Evolutionary conservation across 1,140 invertebrate genomes (phyloP).

Genomic region (Listronotus bonariensis): DNA sequence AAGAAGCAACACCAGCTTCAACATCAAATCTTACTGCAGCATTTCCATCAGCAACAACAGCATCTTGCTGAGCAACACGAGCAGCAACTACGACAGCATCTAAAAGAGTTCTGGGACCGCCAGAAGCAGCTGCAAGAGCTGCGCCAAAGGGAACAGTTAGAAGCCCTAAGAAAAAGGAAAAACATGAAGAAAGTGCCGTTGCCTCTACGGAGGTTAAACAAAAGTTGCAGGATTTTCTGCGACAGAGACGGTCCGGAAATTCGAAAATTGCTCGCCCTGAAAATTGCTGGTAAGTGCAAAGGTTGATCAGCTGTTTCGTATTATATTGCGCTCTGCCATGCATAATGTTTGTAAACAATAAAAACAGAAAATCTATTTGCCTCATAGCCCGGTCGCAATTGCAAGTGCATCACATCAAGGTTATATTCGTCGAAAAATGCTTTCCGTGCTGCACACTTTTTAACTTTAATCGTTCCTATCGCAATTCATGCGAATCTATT

Average conservation of each 20-base stretch:
- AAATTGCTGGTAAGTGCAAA: slow-evolving; percentile 54
- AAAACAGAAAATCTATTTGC: slow-evolving; percentile 10
- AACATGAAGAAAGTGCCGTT: slow-evolving; percentile 91
- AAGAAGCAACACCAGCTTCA: slow-evolving; percentile 77
- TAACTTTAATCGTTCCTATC: slow-evolving; percentile 7
- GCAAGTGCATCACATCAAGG: slow-evolving; percentile 10
- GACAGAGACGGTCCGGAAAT: slow-evolving; percentile 51
- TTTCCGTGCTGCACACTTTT: slow-evolving; percentile 14
- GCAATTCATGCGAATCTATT: slow-evolving; percentile 11
- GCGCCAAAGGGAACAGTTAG: slow-evolving; percentile 77
- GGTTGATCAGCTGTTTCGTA: slow-evolving; percentile 40
- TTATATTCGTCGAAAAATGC: slow-evolving; percentile 11
- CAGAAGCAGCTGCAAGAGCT: slow-evolving; percentile 72
- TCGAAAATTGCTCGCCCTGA: slow-evolving; percentile 61
- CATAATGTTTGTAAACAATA: slow-evolving; percentile 43
- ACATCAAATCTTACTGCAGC: slow-evolving; percentile 70
- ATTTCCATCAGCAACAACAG: slow-evolving; percentile 72
- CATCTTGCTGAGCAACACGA: slow-evolving; percentile 74
- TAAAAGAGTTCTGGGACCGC: slow-evolving; percentile 61
- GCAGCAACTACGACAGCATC: slow-evolving; percentile 70
- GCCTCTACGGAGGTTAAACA: slow-evolving; percentile 96
- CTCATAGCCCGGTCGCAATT: slow-evolving; percentile 1
- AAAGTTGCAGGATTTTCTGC: slow-evolving; percentile 73
- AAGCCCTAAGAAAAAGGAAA: slow-evolving; percentile 89
- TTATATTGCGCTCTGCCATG: slow-evolving; percentile 13